Base-by-base conservation (phyloP, 2,113 vertebrate genomes). In the Bos javanicus region DNA sequence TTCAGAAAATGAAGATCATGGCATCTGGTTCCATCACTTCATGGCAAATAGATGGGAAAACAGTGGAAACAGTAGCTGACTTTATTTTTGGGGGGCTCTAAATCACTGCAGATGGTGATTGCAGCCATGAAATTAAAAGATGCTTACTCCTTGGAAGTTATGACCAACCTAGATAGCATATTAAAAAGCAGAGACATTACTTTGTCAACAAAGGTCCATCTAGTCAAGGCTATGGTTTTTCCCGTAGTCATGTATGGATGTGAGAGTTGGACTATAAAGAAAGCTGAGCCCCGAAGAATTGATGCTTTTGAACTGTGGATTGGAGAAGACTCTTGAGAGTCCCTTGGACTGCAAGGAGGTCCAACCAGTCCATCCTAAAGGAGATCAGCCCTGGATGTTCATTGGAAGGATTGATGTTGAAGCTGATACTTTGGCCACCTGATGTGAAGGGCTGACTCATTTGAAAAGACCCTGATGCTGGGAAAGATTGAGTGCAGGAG, bases 361-460 rank as follows among this genome's bases (percentile, higher is more conserved):
- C 17, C n/a, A 67, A 21, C n/a, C n/a, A 67, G 17, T 67, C 64
- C 64, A 67, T 64, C 64, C 8, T 36, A 67, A 67, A 67, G 64
- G 9, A 21, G 17, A 36, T 67, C n/a, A 67, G n/a, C 11, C 64
- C 33, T 67, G 4, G 17, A n/a, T 36, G n/a, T 71, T 71, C 17
- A 11, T 36, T 21, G n/a, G 64, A 36, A 36, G 64, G 17, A 36
- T 8, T 71, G 33, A 71, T 36, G 64, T 8, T 67, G 64, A 71
- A 36, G 17, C n/a, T 36, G n/a, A 4, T 19, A 36, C 17, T 67
- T n/a, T 6, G n/a, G n/a, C 64, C 9, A 71, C 4, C 17, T 36
- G 17, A 36, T 71, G 64, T 0, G 4, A 71, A 36, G n/a, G 4
- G 17, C n/a, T 71, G 17, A 71, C n/a, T 71, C n/a, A 71, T 71